Base-by-base conservation (phyloP, 2,888 invertebrate species). In the Apomyelois bistriatella region DNA sequence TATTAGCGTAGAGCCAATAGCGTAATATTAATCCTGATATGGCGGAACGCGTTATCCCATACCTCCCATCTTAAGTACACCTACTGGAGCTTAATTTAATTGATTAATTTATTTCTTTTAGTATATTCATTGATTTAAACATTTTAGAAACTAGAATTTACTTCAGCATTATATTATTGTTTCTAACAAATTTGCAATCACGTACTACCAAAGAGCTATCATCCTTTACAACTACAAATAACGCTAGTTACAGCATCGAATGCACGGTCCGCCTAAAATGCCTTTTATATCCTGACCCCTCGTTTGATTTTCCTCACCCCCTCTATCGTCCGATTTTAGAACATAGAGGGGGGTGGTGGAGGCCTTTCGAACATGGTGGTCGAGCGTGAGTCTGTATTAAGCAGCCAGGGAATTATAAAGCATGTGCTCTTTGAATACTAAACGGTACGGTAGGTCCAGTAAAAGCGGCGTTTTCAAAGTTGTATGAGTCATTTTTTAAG, bases 331-430 rank as follows among this genome's bases (percentile, higher is more conserved):
- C 58, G 60, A 55, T 55, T 58, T 64, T 57, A 58, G 56, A 66
- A 68, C 55, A 59, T 51, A 56, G 40, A 48, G 58, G 57, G 66
- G 58, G 61, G 61, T 46, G 52, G 48, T 66, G 70, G 56, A 65
- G 77, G 55, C 78, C 80, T 56, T 55, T 59, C 61, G 70, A 66
- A 61, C 60, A 66, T 75, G 81, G 82, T 82, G 83, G 84, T 81
- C 85, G 78, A 80, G 82, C 79, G 78, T 76, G 76, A 76, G 77
- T 71, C 79, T 77, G 82, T 85, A 85, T 84, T 88, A 85, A 88
- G 80, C 77, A 82, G 82, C 78, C 74, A 70, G 76, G 84, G 87
- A 86, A 85, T 88, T 88, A 87, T 87, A 84, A 85, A 84, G 80
- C 80, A 79, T 77, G 76, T 81, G 84, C 81, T 76, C 75, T 79